Evolutionary conservation across 2,797 vertebrate species (phyloP), one percentile per base, ranked within the genome.

Genomic region (Sebastes kiyomatsui): DNA sequence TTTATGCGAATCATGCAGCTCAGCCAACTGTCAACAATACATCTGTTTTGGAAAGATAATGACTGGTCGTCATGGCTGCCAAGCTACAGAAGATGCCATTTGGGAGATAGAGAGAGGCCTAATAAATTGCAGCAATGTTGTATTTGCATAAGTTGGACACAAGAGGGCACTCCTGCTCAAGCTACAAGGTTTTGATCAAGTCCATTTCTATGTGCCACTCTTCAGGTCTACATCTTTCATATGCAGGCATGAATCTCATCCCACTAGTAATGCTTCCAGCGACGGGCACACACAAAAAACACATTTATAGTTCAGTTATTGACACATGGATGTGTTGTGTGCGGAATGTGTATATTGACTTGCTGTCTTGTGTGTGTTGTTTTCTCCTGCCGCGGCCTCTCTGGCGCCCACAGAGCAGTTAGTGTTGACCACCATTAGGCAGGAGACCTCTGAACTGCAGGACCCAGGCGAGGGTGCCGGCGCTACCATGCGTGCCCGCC

Each of bases 341-440:
- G 81, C 7, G 35, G 55, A 75, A 61, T 89, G 76, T 89, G 79
- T 91, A 35, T 91, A 94, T 87, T 94, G 85, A 95, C 82, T 82
- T 92, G 79, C 74, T 93, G 83, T 93, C 84, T 88, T 91, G 90
- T 96, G 85, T 95, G 92, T 95, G 94, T 94, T 95, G 86, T 95
- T 95, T 87, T 91, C 87, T 94, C 91, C 90, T 23, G 91, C 80
- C 82, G 74, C 82, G 87, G 87, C 92, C 82, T 86, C 82, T 86
- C 81, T 79, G 85, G 90, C 62, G 42, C 91, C 91, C 87, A 91
- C 95, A 96, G 96, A 96, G 91, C 96, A 96, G 94, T 96, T 96
- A 96, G 96, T 96, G 93, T 96, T 96, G 96, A 95, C 95, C 90
- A 83, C 95, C 94, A 93, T 96, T 96, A 96, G 96, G 88, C 95